Evolutionary conservation across 2,797 vertebrate genomes (phyloP), one percentile per base, ranked within the genome.

Genomic region (Buceros bicornis): DNA sequence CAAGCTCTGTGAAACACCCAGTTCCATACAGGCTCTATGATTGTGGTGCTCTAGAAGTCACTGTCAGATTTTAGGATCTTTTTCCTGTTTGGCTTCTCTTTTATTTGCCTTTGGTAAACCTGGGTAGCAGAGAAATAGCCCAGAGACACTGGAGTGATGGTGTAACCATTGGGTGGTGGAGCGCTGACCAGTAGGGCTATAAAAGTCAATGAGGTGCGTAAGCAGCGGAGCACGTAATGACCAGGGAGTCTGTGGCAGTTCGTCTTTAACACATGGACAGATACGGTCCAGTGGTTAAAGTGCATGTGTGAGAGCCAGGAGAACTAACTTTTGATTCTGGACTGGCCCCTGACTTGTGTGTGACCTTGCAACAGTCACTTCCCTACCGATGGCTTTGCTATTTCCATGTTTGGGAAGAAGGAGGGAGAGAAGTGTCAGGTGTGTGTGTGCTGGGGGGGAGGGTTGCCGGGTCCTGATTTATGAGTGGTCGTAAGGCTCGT

Each of bases 191-290:
- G 56, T 3, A 67, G 33, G 73, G 78, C 64, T 35, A 19, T 91
- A 76, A 90, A 96, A 94, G 73, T 86, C 77, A 91, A 45, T 83
- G 86, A 87, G 72, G 73, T 54, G 66, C 28, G 4, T 35, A 26
- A 94, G 80, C 61, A 94, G 79, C 25, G 3, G 70, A 89, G 74
- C 91, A 79, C 48, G 0, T 64, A 79, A 92, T 45, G 79, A 65
- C 57, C 83, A 24, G 50, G 0, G 3, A 65, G 45, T 65, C 71
- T 43, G 22, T 3, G 10, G 58, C 70, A 37, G 37, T 58, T 93
- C 31, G 4, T 89, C 88, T 74, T 69, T 66, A 66, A 50, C 90
- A 64, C 77, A 29, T 7, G 82, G 93, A 57, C 48, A 40, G 80
- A 79, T 16, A 45, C 0, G 3, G 69, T 22, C 71, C 0, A 0